Percentiles rank a stretch among this genome's conserved stretches.
Evolutionary conservation across 1,140 invertebrate genomes (phyloP).

Genomic region (Drosophila malerkotliana): DNA sequence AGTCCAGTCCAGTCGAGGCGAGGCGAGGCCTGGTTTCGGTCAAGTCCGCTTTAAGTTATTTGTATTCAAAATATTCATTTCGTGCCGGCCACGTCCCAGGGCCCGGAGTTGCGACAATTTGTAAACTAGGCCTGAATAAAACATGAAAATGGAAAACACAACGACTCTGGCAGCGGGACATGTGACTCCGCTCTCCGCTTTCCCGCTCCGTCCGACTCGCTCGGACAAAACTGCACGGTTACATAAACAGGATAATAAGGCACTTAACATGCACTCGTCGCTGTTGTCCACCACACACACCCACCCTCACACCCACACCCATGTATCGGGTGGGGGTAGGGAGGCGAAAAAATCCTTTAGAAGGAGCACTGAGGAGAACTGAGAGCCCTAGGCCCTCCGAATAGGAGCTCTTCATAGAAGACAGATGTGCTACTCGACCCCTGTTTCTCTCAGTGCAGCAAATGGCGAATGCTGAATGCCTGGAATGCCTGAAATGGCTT

Average conservation of each 20-base stretch:
- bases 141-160: constrained; percentile 56
- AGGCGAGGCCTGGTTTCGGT: neutral
- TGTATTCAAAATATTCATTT: constrained; percentile 70
- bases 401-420: no score
- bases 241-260: constrained; percentile 81
- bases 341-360: constrained; percentile 23
- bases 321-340: constrained; percentile 5
- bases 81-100: constrained; percentile 36
- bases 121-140: constrained; percentile 75
- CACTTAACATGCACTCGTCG: constrained; percentile 78
- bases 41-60: constrained; percentile 45
- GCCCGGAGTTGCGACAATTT: constrained; percentile 63
- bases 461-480: constrained; percentile 46
- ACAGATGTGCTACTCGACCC: no score
- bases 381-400: no score
- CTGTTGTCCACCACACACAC: constrained; percentile 50
- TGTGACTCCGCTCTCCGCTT: constrained; percentile 13
- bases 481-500: constrained; percentile 60
- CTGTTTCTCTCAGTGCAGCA: constrained; percentile 18
- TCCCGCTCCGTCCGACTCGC: neutral
- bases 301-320: neutral
- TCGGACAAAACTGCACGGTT: constrained; percentile 71
- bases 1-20: no score
- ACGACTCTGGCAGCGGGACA: constrained; percentile 29
- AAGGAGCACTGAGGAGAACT: neutral